Conservation (phyloP, 1,140 invertebrate genomes). For the Drosophila lacertosa region DNA sequence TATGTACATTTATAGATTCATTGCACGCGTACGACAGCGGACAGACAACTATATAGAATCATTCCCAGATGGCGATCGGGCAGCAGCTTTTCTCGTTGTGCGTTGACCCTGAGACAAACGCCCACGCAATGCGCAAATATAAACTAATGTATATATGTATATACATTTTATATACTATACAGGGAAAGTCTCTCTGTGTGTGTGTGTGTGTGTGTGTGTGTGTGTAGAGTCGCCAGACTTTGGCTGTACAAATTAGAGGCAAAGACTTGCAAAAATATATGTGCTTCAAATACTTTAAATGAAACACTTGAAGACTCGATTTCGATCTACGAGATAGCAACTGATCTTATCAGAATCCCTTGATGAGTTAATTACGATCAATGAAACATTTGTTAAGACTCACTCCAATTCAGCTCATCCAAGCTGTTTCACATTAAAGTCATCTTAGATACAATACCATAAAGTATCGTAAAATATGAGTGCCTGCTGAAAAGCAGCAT, state of each 20-base stretch:
- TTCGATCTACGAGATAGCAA: background rate
- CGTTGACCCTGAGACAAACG: slow-evolving; percentile 75
- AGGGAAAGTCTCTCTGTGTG: background rate
- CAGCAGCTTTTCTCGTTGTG: slow-evolving; percentile 39
- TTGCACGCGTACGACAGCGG: slow-evolving; percentile 53
- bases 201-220: slow-evolving; percentile 6
- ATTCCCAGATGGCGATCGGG: slow-evolving; percentile 47
- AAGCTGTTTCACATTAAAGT: slow-evolving; percentile 6
- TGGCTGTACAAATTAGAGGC: background rate
- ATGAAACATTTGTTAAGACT: slow-evolving; percentile 2
- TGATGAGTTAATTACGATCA: slow-evolving; percentile 33
- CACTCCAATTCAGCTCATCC: background rate
- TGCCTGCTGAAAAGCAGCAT: slow-evolving; percentile 63
- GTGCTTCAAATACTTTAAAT: slow-evolving; percentile 9
- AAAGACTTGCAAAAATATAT: slow-evolving; percentile 1
- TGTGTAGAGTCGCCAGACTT: background rate
- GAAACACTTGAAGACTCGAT: slow-evolving; percentile 21
- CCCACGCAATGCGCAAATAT: slow-evolving; percentile 73
- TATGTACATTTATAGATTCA: slow-evolving; percentile 38
- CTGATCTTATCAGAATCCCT: slow-evolving; percentile 11
- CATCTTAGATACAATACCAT: background rate
- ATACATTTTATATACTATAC: slow-evolving; percentile 18
- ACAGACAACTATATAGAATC: slow-evolving; percentile 14
- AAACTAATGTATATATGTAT: slow-evolving; percentile 64
- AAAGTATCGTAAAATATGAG: slow-evolving; percentile 50